Percentiles rank a stretch among this genome's conserved stretches.
Evolutionary conservation across 2,113 vertebrate genomes (phyloP).

Genomic region (Ictalurus furcatus): DNA sequence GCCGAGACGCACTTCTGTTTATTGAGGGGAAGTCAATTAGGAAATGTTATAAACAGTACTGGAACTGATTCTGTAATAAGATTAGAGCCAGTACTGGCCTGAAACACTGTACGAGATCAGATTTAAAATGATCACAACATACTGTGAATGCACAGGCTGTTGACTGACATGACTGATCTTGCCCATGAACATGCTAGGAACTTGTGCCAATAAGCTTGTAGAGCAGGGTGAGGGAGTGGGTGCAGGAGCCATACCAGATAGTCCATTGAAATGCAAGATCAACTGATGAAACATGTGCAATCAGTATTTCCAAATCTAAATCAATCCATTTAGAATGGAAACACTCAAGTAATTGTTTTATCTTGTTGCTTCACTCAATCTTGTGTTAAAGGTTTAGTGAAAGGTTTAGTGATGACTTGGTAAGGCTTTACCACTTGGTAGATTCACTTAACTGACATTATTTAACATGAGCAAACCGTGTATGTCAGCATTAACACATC

Average conservation of each 20-base stretch:
- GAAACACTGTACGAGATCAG: not conserved
- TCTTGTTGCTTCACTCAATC: too few relatives aligned
- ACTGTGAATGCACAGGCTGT: not conserved
- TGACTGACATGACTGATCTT: not conserved
- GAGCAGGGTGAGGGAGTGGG: not conserved
- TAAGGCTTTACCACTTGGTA: too few relatives aligned
- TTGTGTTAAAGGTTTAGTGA: too few relatives aligned
- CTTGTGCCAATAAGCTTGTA: not conserved
- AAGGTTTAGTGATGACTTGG: too few relatives aligned
- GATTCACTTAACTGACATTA: too few relatives aligned
- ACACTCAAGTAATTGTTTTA: too few relatives aligned
- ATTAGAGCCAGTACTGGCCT: not conserved
- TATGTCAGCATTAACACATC: too few relatives aligned
- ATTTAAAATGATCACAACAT: not conserved
- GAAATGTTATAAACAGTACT: not conserved
- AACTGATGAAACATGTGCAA: not conserved
- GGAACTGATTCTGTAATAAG: not conserved
- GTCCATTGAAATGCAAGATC: not conserved
- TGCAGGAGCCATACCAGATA: not conserved
- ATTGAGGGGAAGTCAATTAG: not conserved
- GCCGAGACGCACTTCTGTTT: not conserved
- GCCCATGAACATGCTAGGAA: not conserved
- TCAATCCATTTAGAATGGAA: too few relatives aligned
- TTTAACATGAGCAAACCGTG: too few relatives aligned
- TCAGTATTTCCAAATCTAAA: not conserved